Evolutionary conservation across 2,113 vertebrate species (phyloP), one percentile per base, ranked within the genome.

Genomic region (Syngnathus floridae): DNA sequence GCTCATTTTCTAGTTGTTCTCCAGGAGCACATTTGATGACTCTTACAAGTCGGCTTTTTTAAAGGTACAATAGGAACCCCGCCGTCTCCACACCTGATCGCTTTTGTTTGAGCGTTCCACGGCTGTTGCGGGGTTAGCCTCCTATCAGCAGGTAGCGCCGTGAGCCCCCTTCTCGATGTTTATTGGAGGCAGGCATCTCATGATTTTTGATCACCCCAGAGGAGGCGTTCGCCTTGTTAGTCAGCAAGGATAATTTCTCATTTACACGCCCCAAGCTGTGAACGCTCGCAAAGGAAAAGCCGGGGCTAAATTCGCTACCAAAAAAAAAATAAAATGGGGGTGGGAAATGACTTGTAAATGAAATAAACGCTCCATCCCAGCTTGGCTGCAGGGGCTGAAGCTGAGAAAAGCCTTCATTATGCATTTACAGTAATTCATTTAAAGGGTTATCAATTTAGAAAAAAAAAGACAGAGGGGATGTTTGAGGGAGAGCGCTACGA

Each of bases 181-280:
- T 91, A 88, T 89, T 89, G 88, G 87, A 88, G 87, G 88, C 83
- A 72, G 83, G 81, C 84, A 74, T 81, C 87, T 91, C 90, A 91
- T 91, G 88, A 88, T 92, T 91, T 89, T 86, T 89, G 88, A 92
- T 90, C 90, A 90, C 89, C 90, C 90, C 88, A 89, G 81, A 91
- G 90, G 90, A 90, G 85, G 87, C 89, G 90, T 91, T 90, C 90
- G 85, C 83, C 85, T 86, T 87, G 88, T 92, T 91, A 92, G 90
- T 90, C 90, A 90, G 91, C 88, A 89, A 89, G 89, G 89, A 91
- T 92, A 92, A 91, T 91, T 91, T 91, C 87, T 90, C 91, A 91
- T 92, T 91, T 91, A 89, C 91, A 90, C 82, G 89, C 91, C 90
- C 82, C 76, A 67, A 92, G 90, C 89, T 83, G 82, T 81, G 88